Evolutionary conservation across 2,888 invertebrate genomes (phyloP).

Genomic region (Torymus texanus): DNA sequence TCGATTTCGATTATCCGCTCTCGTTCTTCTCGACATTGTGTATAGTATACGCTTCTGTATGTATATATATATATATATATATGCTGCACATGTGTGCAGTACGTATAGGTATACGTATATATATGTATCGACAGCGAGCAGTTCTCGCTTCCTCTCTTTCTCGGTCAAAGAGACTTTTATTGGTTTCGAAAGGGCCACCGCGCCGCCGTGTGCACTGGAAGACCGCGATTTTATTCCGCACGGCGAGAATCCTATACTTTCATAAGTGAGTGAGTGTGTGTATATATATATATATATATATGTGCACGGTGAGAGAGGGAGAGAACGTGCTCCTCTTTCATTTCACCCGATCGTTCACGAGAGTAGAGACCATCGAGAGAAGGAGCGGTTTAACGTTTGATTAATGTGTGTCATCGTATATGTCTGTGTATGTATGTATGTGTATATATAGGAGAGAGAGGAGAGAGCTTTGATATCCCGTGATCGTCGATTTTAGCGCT

Average conservation of each 20-base stretch:
- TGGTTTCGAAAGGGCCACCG: conserved; percentile 13
- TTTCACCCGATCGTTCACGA: too few relatives aligned
- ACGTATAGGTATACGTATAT: not conserved
- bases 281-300: not conserved
- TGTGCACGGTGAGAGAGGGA: not conserved
- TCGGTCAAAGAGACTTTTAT: conserved; percentile 47
- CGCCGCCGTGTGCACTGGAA: too few relatives aligned
- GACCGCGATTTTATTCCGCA: too few relatives aligned
- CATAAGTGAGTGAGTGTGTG: not conserved
- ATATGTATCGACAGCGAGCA: conserved; percentile 32
- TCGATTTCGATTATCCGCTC: conserved; percentile 54
- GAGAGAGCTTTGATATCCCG: conserved; percentile 3
- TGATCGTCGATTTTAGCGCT: not conserved
- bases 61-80: not conserved
- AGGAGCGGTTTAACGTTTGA: conserved; percentile 30
- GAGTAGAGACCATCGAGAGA: not conserved
- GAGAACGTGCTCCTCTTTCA: not conserved
- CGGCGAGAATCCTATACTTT: too few relatives aligned
- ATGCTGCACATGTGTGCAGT: not conserved
- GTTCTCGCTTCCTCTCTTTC: not conserved
- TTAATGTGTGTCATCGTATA: conserved; percentile 18
- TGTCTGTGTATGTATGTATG: not conserved
- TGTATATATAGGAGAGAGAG: not conserved
- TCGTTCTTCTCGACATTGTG: not conserved
- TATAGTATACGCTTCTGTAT: not conserved